Base-by-base conservation (phyloP, 1,140 invertebrate genomes). In the Schlechtendalia chinensis region DNA sequence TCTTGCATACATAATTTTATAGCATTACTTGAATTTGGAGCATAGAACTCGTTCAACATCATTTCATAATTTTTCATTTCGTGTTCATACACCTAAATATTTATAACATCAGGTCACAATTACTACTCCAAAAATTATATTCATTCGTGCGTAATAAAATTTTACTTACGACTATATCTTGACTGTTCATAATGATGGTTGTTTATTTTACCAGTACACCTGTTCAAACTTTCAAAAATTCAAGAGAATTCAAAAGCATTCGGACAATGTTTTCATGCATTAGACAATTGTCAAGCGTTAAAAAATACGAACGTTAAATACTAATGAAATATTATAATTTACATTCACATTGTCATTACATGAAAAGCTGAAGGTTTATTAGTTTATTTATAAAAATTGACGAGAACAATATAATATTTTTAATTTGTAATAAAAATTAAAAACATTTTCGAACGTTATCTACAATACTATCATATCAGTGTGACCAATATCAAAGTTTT, bases 381-480 rank as follows among this genome's bases (percentile, higher is more conserved):
- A 10, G 22, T 71, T 50, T 17, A 29, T 71, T 71, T 27, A 53
- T 71, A 19, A 27, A n/a, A 71, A 19, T 29, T 12, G 17, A 10
- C 6, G 16, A 32, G 17, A 16, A 54, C 24, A 27, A 71, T 27
- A 10, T 27, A 50, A 50, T 54, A 47, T 50, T 69, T 69, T 54
- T 53, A n/a, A 29, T 54, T 54, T 72, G 11, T 53, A 71, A 53
- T 27, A 72, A 72, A 63, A 72, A 61, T 79, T 79, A 27, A 63
- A 63, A 77, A 77, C 72, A 79, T 61, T 61, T 79, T 79, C 58
- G 75, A 63, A 79, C 39, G 75, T 79, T 79, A 79, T 79, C 75
- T 79, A 0, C 17, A 16, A 11, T 45, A 16, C 17, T 79, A 79
- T 79, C 75, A 63, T 2, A 79, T 10, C 75, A 79, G 75, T 79